Evolutionary conservation across 2,888 invertebrate species (phyloP).

Genomic region (Aphidoletes aphidimyza): DNA sequence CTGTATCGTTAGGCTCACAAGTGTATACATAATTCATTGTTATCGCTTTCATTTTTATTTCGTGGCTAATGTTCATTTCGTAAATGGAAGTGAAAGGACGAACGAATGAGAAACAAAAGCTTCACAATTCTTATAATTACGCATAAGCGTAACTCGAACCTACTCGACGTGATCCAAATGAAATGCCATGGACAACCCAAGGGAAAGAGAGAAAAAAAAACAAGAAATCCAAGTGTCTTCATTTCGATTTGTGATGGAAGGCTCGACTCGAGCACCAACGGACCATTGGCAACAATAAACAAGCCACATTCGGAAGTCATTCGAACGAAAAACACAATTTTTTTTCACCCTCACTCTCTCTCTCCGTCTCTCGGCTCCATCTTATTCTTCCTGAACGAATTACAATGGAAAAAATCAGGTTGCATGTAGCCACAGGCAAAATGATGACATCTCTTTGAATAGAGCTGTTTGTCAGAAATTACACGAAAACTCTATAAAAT

Average conservation of each 20-base stretch:
- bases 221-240: not conserved
- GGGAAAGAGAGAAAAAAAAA: not conserved
- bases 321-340: not conserved
- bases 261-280: not conserved
- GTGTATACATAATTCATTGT: constrained; percentile 44
- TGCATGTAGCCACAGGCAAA: constrained; percentile 5
- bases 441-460: constrained; percentile 10
- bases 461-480: constrained; percentile 36
- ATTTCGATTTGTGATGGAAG: not conserved
- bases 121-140: constrained; percentile 34
- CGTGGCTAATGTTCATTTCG: not conserved
- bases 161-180: not conserved
- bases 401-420: constrained; percentile 34
- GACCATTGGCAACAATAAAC: not conserved
- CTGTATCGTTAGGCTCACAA: constrained; percentile 1
- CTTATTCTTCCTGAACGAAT: too few relatives aligned
- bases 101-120: too few relatives aligned
- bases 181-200: too few relatives aligned
- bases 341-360: not conserved
- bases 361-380: too few relatives aligned
- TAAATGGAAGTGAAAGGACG: too few relatives aligned
- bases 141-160: not conserved
- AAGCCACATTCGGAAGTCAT: not conserved
- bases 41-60: constrained; percentile 27
- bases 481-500: constrained; percentile 39